phyloP scores from a whole-genome alignment of 2,888 invertebrate genomes.

The Elegia similella region DNA sequence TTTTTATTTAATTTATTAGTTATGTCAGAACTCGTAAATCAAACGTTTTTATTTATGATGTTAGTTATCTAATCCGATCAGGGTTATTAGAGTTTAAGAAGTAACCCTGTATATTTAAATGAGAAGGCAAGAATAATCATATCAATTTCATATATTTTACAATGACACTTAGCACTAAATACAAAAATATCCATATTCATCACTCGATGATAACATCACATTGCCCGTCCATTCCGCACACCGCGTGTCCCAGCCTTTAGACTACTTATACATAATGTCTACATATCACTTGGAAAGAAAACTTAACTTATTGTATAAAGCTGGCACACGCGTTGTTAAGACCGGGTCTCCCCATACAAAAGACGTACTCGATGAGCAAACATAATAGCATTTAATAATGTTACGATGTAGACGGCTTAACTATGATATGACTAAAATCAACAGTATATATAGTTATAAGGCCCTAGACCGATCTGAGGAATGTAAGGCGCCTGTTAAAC shows the following conservation, averaged over 20 bases:
- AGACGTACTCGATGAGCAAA: conserved; percentile 61
- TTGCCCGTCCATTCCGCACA: conserved; percentile 20
- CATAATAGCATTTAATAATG: conserved; percentile 30
- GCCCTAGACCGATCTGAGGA: too few relatives aligned
- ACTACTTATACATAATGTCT: conserved; percentile 22
- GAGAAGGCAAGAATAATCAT: conserved; percentile 45
- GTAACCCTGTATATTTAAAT: conserved; percentile 27
- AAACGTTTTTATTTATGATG: too few relatives aligned
- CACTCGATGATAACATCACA: conserved; percentile 32
- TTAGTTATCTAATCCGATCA: too few relatives aligned
- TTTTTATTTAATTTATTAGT: too few relatives aligned
- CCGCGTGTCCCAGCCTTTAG: conserved; percentile 32
- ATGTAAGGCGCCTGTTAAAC: too few relatives aligned
- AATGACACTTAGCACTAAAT: conserved; percentile 72
- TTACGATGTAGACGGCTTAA: conserved; percentile 28
- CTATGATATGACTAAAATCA: conserved; percentile 58
- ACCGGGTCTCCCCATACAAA: conserved; percentile 21
- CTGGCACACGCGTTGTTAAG: conserved; percentile 25
- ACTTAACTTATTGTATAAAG: conserved; percentile 11
- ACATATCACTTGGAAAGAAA: conserved; percentile 20
- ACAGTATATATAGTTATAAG: conserved; percentile 24
- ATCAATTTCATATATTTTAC: conserved; percentile 73
- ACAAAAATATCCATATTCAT: conserved; percentile 76
- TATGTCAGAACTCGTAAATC: too few relatives aligned
- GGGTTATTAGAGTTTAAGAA: neutral